Evolutionary conservation across 1,140 invertebrate genomes (phyloP).

Genomic region (Drosophila miranda): DNA sequence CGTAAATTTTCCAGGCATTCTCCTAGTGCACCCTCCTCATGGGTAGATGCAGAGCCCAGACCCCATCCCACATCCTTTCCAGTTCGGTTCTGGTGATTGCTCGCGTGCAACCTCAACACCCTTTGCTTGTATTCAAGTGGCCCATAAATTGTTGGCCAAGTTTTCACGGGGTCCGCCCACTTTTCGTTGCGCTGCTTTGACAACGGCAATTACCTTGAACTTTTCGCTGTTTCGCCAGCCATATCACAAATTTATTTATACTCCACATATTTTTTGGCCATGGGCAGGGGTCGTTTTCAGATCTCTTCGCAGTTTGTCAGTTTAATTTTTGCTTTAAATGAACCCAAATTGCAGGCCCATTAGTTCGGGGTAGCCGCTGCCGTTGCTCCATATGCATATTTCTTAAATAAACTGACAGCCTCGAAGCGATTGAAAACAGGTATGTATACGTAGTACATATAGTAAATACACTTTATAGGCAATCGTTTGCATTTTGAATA

Average conservation of each 20-base stretch:
- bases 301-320: constrained; percentile 58
- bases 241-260: constrained; percentile 63
- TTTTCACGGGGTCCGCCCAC: constrained; percentile 67
- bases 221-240: constrained; percentile 42
- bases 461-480: constrained; percentile 69
- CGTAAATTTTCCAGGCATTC: constrained; percentile 43
- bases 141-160: constrained; percentile 79
- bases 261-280: constrained; percentile 44
- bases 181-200: constrained; percentile 78
- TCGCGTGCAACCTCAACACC: constrained; percentile 80
- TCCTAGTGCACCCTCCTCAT: constrained; percentile 11
- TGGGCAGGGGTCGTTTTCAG: constrained; percentile 3
- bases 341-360: constrained; percentile 72
- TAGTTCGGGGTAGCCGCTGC: constrained; percentile 41
- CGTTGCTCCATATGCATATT: constrained; percentile 54
- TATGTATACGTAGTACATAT: constrained; percentile 26
- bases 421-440: constrained; percentile 14
- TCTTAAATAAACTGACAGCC: not conserved
- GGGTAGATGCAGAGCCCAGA: constrained; percentile 7
- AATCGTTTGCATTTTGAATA: constrained; percentile 77
- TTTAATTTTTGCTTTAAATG: constrained; percentile 76
- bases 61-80: not conserved
- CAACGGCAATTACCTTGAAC: constrained; percentile 81
- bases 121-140: constrained; percentile 80
- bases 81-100: constrained; percentile 59